Percentiles rank a stretch among this genome's conserved stretches.
These are phyloP conservation scores for Xenopus petersii DNA, from an alignment of 2,797 vertebrate species.

Conservation along the genomic window DNA sequence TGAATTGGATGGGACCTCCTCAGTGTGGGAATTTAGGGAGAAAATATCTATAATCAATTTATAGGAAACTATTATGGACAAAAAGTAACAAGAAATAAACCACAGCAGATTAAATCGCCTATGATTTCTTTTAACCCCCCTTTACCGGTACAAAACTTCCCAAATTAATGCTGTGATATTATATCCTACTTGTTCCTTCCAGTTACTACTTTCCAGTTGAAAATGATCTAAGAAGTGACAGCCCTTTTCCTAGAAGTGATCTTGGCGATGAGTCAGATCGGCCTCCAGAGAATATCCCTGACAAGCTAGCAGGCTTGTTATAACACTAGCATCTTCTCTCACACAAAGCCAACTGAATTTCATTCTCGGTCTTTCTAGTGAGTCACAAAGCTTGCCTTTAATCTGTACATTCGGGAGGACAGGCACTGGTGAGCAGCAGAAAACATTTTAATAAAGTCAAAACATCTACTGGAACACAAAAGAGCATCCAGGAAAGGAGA, in stretches of 20 bases:
- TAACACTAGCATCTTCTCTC: slow-evolving; percentile 1
- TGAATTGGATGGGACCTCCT: not conserved
- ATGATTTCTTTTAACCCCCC: no score
- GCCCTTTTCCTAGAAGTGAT: slow-evolving; percentile 36
- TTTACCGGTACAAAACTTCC: no score
- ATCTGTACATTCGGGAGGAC: not conserved
- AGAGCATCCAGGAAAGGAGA: no score
- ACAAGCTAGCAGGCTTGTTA: slow-evolving; percentile 19
- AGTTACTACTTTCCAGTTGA: slow-evolving; percentile 16
- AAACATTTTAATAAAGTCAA: not conserved
- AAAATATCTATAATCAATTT: no score
- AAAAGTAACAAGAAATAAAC: no score
- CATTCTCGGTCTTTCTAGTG: not conserved
- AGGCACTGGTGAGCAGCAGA: not conserved
- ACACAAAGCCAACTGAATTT: slow-evolving; percentile 5
- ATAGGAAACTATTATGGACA: no score
- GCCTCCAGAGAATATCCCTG: slow-evolving; percentile 21
- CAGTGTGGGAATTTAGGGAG: no score
- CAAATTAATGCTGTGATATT: not conserved
- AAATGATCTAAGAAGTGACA: slow-evolving; percentile 31
- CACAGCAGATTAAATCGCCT: no score
- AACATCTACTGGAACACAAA: not conserved
- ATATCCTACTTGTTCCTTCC: no score
- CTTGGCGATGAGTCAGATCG: slow-evolving; percentile 31
- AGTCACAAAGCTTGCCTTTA: not conserved